Evolutionary conservation across 2,113 vertebrate genomes (phyloP), one percentile per base, ranked within the genome.

Genomic region (Romanogobio albipinnatus): DNA sequence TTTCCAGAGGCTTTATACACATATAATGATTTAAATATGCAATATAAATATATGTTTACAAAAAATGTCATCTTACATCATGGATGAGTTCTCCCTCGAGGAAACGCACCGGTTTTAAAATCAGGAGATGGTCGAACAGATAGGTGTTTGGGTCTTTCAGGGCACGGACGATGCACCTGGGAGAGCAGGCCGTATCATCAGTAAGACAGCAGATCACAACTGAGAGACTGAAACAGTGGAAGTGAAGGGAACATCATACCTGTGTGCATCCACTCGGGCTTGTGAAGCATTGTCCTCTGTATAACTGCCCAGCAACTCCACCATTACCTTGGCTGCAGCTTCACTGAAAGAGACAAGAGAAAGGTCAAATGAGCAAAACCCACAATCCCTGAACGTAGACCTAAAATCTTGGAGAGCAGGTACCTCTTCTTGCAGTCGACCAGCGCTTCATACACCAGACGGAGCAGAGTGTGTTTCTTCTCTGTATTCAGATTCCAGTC

Each of bases 341-440:
- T 99, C 98, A 90, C 98, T 99, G 89, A 3, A 51, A 89, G 81
- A 70, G 0, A 11, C 68, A 47, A 89, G 33, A 58, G 14, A 81
- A 47, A 64, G 29, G 29, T 15, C 53, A 59, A 39, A 59, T 4
- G 87, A 17, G 83, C 14, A 70, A 9, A 82, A 51, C 49, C 9
- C 15, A 22, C 22, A 83, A 19, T 9, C 8, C 58, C 61, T 29
- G 13, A 13, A 64, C 13, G 15, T 0, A 83, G 26, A 74, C 49
- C 11, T 24, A 22, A 17, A 11, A 14, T 4, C 19, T 56, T 22
- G 6, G 7, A 45, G 3, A 58, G 17, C 3, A 45, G 5, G 4
- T 95, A 99, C 98, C 97, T 96, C 92, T 98, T 99, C 90, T 99
- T 99, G 93, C 96, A 98, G 92, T 99, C 98, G 75, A 99, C 98